Conservation (phyloP, 2,888 invertebrate species). For the Limnephilus rhombicus region DNA sequence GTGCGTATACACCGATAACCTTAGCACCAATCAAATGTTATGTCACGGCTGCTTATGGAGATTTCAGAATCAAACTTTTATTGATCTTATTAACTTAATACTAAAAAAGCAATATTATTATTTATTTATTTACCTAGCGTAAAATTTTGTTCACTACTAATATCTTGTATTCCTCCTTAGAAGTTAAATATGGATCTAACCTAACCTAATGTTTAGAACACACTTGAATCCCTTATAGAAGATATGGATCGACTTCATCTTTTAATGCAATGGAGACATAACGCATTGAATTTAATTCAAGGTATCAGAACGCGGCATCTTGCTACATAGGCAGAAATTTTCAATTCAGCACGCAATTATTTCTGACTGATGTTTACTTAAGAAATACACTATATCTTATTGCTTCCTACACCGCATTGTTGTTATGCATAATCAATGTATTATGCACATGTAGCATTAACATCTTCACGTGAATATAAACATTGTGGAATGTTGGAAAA, state of each 20-base stretch:
- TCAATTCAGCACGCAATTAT: background rate
- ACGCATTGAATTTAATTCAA: background rate
- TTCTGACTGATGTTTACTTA: background rate
- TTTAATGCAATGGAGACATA: background rate
- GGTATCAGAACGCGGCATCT: background rate
- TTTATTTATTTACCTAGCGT: background rate
- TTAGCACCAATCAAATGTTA: conserved; percentile 39
- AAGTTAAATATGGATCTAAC: too few species aligned
- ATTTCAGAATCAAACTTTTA: background rate
- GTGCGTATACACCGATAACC: conserved; percentile 29
- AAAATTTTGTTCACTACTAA: too few species aligned
- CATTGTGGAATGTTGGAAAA: background rate
- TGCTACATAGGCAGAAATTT: background rate
- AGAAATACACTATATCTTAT: background rate
- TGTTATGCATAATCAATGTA: background rate
- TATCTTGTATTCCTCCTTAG: too few species aligned
- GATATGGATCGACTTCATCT: background rate
- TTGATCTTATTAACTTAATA: background rate
- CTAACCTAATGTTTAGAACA: background rate
- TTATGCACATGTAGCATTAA: background rate
- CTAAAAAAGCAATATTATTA: background rate
- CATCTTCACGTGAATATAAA: background rate
- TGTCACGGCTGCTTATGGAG: conserved; percentile 13
- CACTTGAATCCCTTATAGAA: background rate
- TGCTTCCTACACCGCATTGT: background rate